A percentile compares a stretch with the other conserved stretches of the same genome.
These are phyloP conservation scores for Acronicta psi DNA, from an alignment of 2,888 invertebrate species.

Conservation along the genomic window DNA sequence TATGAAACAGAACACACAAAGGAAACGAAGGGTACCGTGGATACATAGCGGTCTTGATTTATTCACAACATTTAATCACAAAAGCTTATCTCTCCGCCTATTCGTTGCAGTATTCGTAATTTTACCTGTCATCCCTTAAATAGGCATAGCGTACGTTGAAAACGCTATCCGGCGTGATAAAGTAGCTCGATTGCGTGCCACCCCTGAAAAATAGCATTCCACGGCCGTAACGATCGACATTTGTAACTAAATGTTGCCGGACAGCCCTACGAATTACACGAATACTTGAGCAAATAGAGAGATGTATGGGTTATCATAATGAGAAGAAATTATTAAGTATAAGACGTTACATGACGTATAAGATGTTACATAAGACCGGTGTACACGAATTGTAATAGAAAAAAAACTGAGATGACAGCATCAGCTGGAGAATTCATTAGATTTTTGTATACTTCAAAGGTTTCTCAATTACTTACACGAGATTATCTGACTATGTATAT, in stretches of 20 bases:
- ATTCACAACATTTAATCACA: constrained; percentile 65
- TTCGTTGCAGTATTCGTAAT: constrained; percentile 64
- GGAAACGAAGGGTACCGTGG: constrained; percentile 21
- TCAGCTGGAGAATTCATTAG: too few species aligned
- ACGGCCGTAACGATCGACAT: constrained; percentile 61
- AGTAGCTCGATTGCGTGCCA: constrained; percentile 59
- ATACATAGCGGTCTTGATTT: constrained; percentile 50
- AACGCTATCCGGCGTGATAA: constrained; percentile 63
- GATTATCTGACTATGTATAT: too few species aligned
- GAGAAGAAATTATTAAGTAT: constrained; percentile 28
- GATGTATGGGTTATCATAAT: constrained; percentile 17
- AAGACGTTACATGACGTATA: background rate
- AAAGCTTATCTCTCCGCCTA: constrained; percentile 59
- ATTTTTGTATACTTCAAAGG: too few species aligned
- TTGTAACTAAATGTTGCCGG: constrained; percentile 55
- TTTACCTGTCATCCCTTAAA: constrained; percentile 62
- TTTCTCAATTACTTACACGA: too few species aligned
- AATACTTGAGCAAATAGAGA: constrained; percentile 39
- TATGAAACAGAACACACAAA: constrained; percentile 28
- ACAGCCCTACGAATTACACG: constrained; percentile 53
- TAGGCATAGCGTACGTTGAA: constrained; percentile 60
- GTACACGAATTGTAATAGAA: background rate
- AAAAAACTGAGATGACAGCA: background rate
- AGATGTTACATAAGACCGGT: background rate
- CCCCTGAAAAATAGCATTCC: constrained; percentile 56